A percentile compares a stretch with the other conserved stretches of the same genome.
phyloP scores from a whole-genome alignment of 2,113 vertebrate species.

The Synchiropus splendidus region DNA sequence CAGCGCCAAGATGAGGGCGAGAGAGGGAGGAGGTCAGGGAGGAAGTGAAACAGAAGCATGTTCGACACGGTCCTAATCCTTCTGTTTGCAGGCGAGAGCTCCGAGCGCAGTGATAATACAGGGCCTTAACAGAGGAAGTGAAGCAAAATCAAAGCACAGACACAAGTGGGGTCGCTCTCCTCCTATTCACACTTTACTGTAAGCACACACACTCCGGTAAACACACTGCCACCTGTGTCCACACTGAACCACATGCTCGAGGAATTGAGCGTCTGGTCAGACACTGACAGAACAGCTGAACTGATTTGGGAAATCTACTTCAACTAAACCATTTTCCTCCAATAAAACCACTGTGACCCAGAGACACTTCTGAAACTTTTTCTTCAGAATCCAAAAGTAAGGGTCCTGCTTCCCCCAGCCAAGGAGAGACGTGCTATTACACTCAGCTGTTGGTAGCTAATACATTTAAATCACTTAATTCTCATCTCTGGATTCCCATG shows the following conservation, averaged over 20 bases:
- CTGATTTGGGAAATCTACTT: too few species aligned
- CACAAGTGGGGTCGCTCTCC: constrained; percentile 18
- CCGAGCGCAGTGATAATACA: constrained; percentile 41
- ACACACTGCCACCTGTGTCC: constrained; percentile 23
- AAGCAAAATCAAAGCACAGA: constrained; percentile 33
- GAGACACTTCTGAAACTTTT: too few species aligned
- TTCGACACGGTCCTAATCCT: constrained; percentile 63
- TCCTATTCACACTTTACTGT: constrained; percentile 51
- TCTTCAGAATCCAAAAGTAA: too few species aligned
- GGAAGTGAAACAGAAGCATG: constrained; percentile 56
- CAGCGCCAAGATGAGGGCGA: constrained; percentile 26
- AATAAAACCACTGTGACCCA: too few species aligned
- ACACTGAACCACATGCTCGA: constrained; percentile 1
- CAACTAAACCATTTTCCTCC: too few species aligned
- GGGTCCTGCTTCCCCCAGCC: too few species aligned
- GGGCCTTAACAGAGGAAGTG: constrained; percentile 41
- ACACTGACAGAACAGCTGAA: too few species aligned
- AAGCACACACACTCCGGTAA: constrained; percentile 31
- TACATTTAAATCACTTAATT: too few species aligned
- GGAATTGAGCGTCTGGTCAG: too few species aligned
- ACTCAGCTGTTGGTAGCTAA: too few species aligned
- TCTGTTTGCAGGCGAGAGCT: constrained; percentile 49
- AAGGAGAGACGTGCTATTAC: too few species aligned
- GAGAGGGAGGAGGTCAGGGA: constrained; percentile 13
- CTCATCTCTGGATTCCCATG: too few species aligned